Base-by-base conservation (phyloP, 1,140 invertebrate species). In the Heterodera carotae region DNA sequence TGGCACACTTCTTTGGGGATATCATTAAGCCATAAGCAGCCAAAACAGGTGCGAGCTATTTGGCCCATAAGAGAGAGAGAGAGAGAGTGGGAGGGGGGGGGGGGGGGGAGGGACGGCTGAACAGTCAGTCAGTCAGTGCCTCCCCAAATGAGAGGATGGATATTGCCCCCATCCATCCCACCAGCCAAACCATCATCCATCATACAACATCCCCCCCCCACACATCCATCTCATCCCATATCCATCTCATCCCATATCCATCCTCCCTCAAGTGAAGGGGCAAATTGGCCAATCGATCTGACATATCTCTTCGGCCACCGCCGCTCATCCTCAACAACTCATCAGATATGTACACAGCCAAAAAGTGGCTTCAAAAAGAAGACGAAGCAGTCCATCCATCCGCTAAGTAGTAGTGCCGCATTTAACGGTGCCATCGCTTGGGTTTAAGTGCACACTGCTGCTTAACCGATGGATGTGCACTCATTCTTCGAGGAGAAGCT, bases 391-490 rank as follows among this genome's bases (percentile, higher is more conserved):
- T 31, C 62, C 33, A 56, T 56, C 48, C 33, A 56, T 56, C 48
- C 33, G 62, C 77, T 78, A 78, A 78, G 77, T 78, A 78, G 77
- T 78, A 78, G 77, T 78, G 77, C 77, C 77, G 77, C 77, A 78
- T 56, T 66, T 78, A 78, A 78, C 74, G 33, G 56, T 34, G 53
- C 48, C 27, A 53, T 6, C 48, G n/a, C 3, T 34, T 69, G n/a
- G 68, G 75, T 76, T 78, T 78, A 78, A 66, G 62, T 78, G 77
- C 68, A 66, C 60, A 27, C 77, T 78, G 36, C 77, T 78, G 77
- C 77, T 78, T 78, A 78, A 78, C 59, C 69, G 48, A 66, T 34
- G 62, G 62, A 22, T 31, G 62, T 34, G 62, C 62, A 22, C 10
- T 7, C 62, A 34, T 12, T 39, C 22, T 8, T 25, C n/a, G 27